Conservation (phyloP, 2,888 invertebrate genomes). For the Calephelis perditalis region DNA sequence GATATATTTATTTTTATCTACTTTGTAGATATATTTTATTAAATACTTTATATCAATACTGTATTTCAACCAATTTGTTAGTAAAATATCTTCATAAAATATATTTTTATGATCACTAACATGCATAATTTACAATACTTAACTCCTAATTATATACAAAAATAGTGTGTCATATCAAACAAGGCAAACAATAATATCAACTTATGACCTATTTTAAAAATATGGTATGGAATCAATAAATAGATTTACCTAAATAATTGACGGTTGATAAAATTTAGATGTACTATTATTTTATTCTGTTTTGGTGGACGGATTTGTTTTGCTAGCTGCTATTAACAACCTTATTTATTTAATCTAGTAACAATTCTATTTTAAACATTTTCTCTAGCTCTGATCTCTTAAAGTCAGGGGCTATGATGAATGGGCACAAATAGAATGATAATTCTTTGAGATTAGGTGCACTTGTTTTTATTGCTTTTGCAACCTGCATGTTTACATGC, state of each 20-base stretch:
- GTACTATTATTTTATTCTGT: slow-evolving; percentile 21
- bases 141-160: slow-evolving; percentile 9
- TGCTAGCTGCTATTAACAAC: slow-evolving; percentile 39
- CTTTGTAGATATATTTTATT: slow-evolving; percentile 5
- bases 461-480: slow-evolving; percentile 65
- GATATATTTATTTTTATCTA: slow-evolving; percentile 4
- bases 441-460: slow-evolving; percentile 69
- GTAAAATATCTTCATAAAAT: slow-evolving; percentile 8
- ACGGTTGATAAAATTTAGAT: neutral
- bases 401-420: slow-evolving; percentile 65
- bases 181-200: slow-evolving; percentile 10
- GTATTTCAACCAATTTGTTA: slow-evolving; percentile 7
- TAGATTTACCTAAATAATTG: slow-evolving; percentile 5
- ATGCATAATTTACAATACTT: slow-evolving; percentile 13
- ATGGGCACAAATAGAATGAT: slow-evolving; percentile 72
- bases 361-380: slow-evolving; percentile 69
- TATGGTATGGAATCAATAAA: slow-evolving; percentile 11
- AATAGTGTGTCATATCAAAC: slow-evolving; percentile 10
- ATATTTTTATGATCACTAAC: slow-evolving; percentile 11
- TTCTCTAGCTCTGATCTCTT: slow-evolving; percentile 66
- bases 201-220: slow-evolving; percentile 9
- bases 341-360: slow-evolving; percentile 55
- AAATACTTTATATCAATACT: slow-evolving; percentile 5
- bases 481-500: slow-evolving; percentile 71
- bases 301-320: slow-evolving; percentile 45